phyloP scores from a whole-genome alignment of 2,797 vertebrate genomes.

The Ambastaia sidthimunki region DNA sequence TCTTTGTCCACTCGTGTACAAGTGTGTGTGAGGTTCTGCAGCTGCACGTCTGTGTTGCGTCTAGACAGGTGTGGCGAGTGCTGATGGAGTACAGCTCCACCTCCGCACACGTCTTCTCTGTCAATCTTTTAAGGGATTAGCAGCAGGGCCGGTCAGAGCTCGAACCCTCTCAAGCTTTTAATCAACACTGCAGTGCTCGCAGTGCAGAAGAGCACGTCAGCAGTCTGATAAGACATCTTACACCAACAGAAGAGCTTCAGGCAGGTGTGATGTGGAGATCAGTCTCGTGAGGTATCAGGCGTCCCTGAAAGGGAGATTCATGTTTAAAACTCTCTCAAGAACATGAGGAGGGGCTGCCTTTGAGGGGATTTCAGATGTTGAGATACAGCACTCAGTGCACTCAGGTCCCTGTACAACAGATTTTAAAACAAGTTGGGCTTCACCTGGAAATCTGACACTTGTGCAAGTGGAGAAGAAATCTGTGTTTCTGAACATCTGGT shows the following conservation, averaged over 20 bases:
- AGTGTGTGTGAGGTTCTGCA: neutral
- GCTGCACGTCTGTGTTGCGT: constrained; percentile 34
- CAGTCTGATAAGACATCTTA: constrained; percentile 48
- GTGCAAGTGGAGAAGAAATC: neutral
- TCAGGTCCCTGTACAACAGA: constrained; percentile 6
- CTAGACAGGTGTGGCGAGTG: constrained; percentile 38
- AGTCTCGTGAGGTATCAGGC: constrained; percentile 38
- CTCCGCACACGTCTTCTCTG: constrained; percentile 27
- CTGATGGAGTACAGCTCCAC: constrained; percentile 32
- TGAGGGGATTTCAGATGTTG: constrained; percentile 12
- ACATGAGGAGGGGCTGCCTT: constrained; percentile 12
- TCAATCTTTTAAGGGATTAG: constrained; percentile 10
- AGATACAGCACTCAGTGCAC: constrained; percentile 4
- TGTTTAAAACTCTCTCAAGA: too few relatives aligned
- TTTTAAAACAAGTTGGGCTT: constrained; percentile 14
- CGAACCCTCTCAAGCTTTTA: constrained; percentile 1
- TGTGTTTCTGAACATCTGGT: too few relatives aligned
- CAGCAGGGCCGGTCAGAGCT: neutral
- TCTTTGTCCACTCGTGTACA: too few relatives aligned
- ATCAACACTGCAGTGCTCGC: neutral
- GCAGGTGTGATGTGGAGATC: constrained; percentile 37
- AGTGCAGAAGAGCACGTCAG: constrained; percentile 45
- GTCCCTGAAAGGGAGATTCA: too few relatives aligned
- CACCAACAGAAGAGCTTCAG: constrained; percentile 24
- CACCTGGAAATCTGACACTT: constrained; percentile 16